These are phyloP conservation scores for Hippoglossus hippoglossus DNA, from an alignment of 2,797 vertebrate species.

Conservation along the genomic window DNA sequence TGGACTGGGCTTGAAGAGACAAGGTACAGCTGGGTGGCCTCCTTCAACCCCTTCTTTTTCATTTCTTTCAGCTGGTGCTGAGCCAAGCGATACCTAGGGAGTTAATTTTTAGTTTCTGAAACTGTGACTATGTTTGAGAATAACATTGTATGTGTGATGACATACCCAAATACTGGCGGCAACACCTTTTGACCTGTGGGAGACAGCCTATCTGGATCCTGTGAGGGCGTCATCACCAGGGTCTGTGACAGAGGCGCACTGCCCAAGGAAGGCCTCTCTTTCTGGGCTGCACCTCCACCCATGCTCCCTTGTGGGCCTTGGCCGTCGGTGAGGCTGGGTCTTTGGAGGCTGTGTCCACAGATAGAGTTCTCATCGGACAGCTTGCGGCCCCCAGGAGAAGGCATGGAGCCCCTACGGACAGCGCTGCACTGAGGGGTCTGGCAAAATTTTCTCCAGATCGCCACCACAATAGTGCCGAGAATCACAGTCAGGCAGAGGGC, in stretches of 20 bases:
- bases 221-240: conserved; percentile 62
- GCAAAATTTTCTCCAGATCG: conserved; percentile 93
- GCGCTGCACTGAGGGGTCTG: conserved; percentile 88
- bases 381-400: conserved; percentile 88
- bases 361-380: conserved; percentile 95
- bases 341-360: conserved; percentile 87
- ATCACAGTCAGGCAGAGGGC: conserved; percentile 94
- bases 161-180: conserved; percentile 92
- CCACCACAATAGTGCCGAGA: conserved; percentile 89
- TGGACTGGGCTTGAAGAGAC: conserved; percentile 95
- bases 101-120: conserved; percentile 4
- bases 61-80: conserved; percentile 98
- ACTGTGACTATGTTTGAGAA: background rate
- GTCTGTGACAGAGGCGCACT: conserved; percentile 78
- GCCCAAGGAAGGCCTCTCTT: conserved; percentile 72
- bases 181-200: conserved; percentile 90
- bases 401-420: conserved; percentile 82
- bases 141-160: conserved; percentile 2
- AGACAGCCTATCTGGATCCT: conserved; percentile 87
- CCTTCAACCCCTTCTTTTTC: conserved; percentile 94
- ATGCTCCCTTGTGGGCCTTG: conserved; percentile 67
- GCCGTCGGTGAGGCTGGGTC: conserved; percentile 88
- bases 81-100: conserved; percentile 89
- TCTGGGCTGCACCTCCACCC: conserved; percentile 47
- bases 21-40: conserved; percentile 94